Conservation (phyloP, 2,797 vertebrate species). For the Lagorchestes hirsutus region DNA sequence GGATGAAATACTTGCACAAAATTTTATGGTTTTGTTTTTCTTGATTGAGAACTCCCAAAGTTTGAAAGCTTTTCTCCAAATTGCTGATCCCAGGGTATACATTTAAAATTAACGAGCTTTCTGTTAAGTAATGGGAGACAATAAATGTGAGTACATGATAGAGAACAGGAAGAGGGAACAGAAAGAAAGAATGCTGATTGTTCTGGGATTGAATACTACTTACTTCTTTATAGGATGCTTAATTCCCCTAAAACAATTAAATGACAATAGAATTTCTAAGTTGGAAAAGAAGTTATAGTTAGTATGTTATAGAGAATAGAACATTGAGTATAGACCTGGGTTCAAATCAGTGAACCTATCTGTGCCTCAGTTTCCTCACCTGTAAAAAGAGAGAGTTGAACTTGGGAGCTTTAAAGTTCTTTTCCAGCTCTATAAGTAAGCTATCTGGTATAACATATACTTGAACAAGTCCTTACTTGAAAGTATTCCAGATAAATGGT, state of each 20-base stretch:
- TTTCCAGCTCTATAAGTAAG: not conserved
- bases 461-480: not conserved
- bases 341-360: not conserved
- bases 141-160: not conserved
- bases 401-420: not conserved
- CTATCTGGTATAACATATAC: not conserved
- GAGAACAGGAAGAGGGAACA: not conserved
- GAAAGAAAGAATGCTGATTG: not conserved
- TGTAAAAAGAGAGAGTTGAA: not conserved
- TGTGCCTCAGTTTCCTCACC: not conserved
- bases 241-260: not conserved
- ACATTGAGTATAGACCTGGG: not conserved
- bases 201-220: not conserved
- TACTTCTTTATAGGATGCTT: not conserved
- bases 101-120: not conserved
- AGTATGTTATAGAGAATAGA: not conserved
- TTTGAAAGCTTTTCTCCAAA: not conserved
- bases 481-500: not conserved
- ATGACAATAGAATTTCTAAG: not conserved
- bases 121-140: not conserved
- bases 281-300: not conserved
- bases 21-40: not conserved
- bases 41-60: not conserved
- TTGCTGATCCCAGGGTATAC: not conserved
- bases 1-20: not conserved